A percentile compares a stretch with the other conserved stretches of the same genome.
Evolutionary conservation across 2,888 invertebrate genomes (phyloP).

Genomic region (Clanis bilineata): DNA sequence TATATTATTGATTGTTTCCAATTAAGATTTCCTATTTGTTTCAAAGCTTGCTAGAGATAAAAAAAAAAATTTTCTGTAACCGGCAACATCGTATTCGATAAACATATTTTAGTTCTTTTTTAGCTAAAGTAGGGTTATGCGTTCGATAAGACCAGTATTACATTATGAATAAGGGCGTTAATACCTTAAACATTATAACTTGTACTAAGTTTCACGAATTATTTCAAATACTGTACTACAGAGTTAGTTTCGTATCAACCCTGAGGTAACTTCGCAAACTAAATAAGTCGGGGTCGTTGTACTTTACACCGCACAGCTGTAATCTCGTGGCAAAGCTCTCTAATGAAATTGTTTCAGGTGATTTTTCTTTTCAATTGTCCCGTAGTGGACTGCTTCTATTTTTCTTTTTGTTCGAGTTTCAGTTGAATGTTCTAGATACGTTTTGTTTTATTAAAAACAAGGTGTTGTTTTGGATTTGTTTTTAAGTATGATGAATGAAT

Average conservation of each 20-base stretch:
- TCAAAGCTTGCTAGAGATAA: no score
- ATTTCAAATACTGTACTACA: neutral
- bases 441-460: neutral
- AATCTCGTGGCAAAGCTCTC: neutral
- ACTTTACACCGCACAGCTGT: neutral
- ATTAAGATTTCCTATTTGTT: no score
- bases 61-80: no score
- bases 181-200: no score
- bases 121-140: no score
- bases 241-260: neutral
- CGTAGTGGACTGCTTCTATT: neutral
- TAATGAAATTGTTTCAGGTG: slow-evolving; percentile 9
- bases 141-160: no score
- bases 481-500: no score
- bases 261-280: neutral
- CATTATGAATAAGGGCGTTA: no score
- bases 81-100: no score
- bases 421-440: neutral
- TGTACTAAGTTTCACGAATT: neutral
- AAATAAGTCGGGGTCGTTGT: neutral
- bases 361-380: slow-evolving; percentile 2
- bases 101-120: no score
- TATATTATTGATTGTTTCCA: no score
- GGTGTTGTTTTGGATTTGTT: neutral
- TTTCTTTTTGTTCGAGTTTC: neutral